These are phyloP conservation scores for Bellardia bayeri DNA, from an alignment of 2,888 invertebrate genomes.

Conservation along the genomic window DNA sequence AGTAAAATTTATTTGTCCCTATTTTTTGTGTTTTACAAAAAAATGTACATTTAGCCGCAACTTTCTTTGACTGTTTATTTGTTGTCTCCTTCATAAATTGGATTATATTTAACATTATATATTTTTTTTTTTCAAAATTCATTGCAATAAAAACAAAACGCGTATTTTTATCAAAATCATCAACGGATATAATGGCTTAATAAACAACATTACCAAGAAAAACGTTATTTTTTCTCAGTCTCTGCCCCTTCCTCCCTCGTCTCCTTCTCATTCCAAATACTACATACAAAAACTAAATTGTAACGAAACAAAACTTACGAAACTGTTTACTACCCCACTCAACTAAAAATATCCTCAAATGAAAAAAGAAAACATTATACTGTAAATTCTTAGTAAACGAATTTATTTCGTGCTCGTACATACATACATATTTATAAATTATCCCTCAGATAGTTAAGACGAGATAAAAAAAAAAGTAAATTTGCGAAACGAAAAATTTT, in stretches of 20 bases:
- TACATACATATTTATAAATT: constrained; percentile 75
- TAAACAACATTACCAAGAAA: constrained; percentile 65
- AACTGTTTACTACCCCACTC: constrained; percentile 47
- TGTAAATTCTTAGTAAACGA: constrained; percentile 64
- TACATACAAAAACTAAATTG: constrained; percentile 19
- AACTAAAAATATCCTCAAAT: constrained; percentile 41
- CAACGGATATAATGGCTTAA: constrained; percentile 69
- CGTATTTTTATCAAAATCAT: constrained; percentile 70
- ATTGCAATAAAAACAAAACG: constrained; percentile 58
- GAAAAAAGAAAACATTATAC: constrained; percentile 23
- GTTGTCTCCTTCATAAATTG: constrained; percentile 42
- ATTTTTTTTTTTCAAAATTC: constrained; percentile 49
- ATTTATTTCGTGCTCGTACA: constrained; percentile 65
- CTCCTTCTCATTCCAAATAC: constrained; percentile 22
- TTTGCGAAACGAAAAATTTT: constrained; percentile 23
- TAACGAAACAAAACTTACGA: constrained; percentile 38
- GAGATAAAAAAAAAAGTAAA: constrained; percentile 68
- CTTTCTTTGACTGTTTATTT: background rate
- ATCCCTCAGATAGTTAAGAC: constrained; percentile 74
- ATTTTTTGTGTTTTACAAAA: background rate
- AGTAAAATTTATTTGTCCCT: background rate
- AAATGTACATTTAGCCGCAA: background rate
- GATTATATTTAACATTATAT: constrained; percentile 43
- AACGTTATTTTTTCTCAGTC: background rate
- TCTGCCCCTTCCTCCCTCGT: background rate